Base-by-base conservation (phyloP, 2,888 invertebrate species). In the Nasonovia ribisnigri region DNA sequence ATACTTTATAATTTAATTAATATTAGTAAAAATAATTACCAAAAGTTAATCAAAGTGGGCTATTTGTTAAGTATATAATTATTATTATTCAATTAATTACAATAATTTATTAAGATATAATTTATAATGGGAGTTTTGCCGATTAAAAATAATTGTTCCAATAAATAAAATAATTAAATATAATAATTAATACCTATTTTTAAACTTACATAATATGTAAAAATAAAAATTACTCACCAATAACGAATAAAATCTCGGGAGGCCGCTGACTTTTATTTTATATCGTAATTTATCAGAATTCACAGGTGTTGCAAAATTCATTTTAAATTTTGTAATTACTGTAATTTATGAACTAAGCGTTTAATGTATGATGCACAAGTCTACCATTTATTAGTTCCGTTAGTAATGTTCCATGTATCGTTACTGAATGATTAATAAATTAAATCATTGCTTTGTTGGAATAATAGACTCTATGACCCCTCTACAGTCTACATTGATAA, bases 231-330 rank as follows among this genome's bases (percentile, higher is more conserved):
- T 13, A 95, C 95, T 95, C 94, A 95, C 95, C 94, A 95, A 95
- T 95, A 96, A 95, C 67, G 96, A 96, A 95, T 96, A 96, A 94
- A 95, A 95, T 92, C 95, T 95, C 5, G 96, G 96, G 5, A 96
- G 95, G 93, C 96, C 96, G 77, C 95, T 95, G 26, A 96, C 95
- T 95, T 96, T 96, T 42, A 96, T 95, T 89, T 95, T 95, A 48
- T 94, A 91, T 29, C 94, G 90, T 13, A 93, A 29, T 90, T 67
- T 93, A n/a, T 93, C 90, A 0, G 93, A 42, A 93, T 29, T 90
- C n/a, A 42, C 11, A 26, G 67, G 77, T 42, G 88, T 90, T n/a
- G 93, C 48, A 6, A 67, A 90, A 46, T 93, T 90, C 93, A 93
- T 93, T 48, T 89, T 93, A 42, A 51, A 67, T 29, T 11, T 48